These are phyloP conservation scores for Oreortyx pictus DNA, from an alignment of 2,797 vertebrate genomes.

Conservation along the genomic window DNA sequence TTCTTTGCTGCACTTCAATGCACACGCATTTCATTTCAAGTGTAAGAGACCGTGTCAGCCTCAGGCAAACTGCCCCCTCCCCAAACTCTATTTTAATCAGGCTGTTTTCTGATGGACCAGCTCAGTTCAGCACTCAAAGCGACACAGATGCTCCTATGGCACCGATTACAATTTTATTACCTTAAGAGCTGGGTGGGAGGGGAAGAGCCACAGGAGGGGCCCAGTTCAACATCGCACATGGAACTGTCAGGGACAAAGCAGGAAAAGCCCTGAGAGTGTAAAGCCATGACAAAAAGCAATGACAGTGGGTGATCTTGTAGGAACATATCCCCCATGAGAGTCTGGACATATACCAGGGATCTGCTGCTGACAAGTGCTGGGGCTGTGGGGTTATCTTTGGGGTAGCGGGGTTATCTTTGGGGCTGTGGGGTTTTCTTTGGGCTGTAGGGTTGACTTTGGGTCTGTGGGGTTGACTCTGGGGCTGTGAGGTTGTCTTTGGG, in stretches of 20 bases:
- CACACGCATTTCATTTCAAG: constrained; percentile 41
- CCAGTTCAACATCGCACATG: rapidly evolving
- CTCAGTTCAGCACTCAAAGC: neutral
- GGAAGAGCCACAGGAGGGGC: neutral
- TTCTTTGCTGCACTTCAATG: neutral
- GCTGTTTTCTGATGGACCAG: constrained; percentile 11
- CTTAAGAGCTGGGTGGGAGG: neutral
- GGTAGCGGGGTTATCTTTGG: neutral
- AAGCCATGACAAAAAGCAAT: neutral
- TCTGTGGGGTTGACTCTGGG: neutral
- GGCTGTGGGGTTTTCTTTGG: too few relatives aligned
- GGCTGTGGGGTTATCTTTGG: too few relatives aligned
- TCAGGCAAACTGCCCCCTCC: constrained; percentile 57
- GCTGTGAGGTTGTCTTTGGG: neutral
- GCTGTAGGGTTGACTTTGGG: too few relatives aligned
- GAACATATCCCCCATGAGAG: rapidly evolving
- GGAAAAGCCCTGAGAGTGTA: neutral
- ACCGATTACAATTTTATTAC: constrained; percentile 28
- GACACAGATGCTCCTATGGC: neutral
- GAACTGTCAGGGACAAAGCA: neutral
- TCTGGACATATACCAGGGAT: neutral
- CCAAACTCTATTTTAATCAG: constrained; percentile 52
- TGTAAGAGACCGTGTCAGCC: constrained; percentile 52
- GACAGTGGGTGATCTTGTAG: neutral
- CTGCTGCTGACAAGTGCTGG: neutral